phyloP scores from a whole-genome alignment of 2,113 vertebrate genomes.

The Oreotrochilus melanogaster region DNA sequence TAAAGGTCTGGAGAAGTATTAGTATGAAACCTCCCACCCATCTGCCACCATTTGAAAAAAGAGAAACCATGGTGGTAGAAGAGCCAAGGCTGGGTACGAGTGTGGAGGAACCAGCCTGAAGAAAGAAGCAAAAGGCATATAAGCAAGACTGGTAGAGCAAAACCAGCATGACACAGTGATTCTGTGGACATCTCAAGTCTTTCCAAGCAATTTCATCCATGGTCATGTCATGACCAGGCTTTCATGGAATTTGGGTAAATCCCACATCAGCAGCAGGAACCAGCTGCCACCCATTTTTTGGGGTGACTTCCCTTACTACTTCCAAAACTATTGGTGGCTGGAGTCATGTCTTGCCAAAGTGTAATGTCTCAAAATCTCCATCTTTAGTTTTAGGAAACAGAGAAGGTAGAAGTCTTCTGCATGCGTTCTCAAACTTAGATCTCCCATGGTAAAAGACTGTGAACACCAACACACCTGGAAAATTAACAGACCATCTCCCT shows the following conservation, averaged over 20 bases:
- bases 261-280: background rate
- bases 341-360: background rate
- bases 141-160: background rate
- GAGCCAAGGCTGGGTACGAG: no score
- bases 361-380: rapidly evolving
- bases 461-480: background rate
- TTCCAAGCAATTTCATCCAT: background rate
- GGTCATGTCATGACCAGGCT: background rate
- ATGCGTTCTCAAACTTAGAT: background rate
- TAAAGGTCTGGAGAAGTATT: background rate
- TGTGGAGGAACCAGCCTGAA: no score
- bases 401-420: background rate
- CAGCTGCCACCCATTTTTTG: background rate
- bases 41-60: no score
- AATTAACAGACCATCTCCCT: background rate
- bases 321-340: background rate
- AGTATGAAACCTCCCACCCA: background rate
- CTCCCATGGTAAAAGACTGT: background rate
- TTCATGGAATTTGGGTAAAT: background rate
- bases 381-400: background rate
- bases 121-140: no score
- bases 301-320: background rate
- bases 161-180: background rate
- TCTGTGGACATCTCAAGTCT: background rate
- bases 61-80: no score